Percentiles rank a stretch among this genome's conserved stretches.
Conservation (phyloP, 2,113 vertebrate species). For the Scophthalmus maximus region DNA sequence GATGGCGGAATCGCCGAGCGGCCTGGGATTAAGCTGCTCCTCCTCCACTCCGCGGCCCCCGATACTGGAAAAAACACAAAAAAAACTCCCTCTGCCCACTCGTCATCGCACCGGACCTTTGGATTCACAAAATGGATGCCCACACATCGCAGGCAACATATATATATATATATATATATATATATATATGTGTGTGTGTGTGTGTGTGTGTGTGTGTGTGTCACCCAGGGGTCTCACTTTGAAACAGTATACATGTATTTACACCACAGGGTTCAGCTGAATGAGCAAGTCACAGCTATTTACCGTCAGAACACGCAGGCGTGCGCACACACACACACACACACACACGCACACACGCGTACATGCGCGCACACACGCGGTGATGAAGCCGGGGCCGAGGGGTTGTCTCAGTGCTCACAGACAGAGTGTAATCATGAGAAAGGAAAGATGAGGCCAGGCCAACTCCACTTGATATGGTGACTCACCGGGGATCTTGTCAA, state of each 20-base stretch:
- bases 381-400: not conserved
- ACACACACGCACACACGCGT: not conserved
- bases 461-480: constrained; percentile 3
- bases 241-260: not conserved
- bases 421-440: constrained; percentile 10
- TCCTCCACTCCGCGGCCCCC: not conserved
- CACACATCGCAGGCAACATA: not conserved
- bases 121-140: constrained; percentile 29
- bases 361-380: not conserved
- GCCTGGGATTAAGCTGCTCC: not conserved
- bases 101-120: not conserved
- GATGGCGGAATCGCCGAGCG: not conserved
- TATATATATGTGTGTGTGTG: too few species aligned
- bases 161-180: too few species aligned
- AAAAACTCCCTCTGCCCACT: not conserved
- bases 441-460: not conserved
- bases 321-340: not conserved
- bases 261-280: constrained; percentile 10
- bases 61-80: not conserved
- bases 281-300: constrained; percentile 17
- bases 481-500: constrained; percentile 2
- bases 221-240: not conserved
- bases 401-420: not conserved
- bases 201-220: not conserved
- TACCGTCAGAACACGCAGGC: constrained; percentile 3